A percentile compares a stretch with the other conserved stretches of the same genome.
Evolutionary conservation across 2,797 vertebrate genomes (phyloP).

Genomic region (Peromyscus attwateri): DNA sequence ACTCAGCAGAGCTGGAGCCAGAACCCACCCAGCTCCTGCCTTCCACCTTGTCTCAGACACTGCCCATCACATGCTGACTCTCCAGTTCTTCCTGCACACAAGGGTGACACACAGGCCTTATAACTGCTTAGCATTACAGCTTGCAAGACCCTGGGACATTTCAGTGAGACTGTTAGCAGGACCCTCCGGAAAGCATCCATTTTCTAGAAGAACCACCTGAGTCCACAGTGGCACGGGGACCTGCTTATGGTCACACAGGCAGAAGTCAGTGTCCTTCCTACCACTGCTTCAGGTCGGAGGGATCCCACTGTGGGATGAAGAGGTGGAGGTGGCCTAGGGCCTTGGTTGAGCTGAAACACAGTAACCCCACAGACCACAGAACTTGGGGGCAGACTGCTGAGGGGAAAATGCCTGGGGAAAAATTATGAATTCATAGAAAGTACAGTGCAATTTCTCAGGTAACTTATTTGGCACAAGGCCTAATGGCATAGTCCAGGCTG

Average conservation of each 20-base stretch:
- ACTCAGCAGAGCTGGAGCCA: background rate
- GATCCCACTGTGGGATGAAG: accelerated
- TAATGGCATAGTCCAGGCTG: too few relatives aligned
- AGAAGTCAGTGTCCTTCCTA: background rate
- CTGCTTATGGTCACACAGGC: background rate
- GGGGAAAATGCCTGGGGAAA: background rate
- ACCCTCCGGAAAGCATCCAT: background rate
- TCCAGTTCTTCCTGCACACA: background rate
- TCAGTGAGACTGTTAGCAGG: background rate
- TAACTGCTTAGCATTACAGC: too few relatives aligned
- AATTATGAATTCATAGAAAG: background rate
- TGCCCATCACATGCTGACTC: background rate
- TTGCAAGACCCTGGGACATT: background rate
- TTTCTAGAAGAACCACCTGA: background rate
- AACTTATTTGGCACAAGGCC: background rate
- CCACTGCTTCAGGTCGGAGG: background rate
- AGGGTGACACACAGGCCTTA: too few relatives aligned
- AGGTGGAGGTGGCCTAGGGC: too few relatives aligned
- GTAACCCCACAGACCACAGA: background rate
- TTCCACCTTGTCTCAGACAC: background rate
- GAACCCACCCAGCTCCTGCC: background rate
- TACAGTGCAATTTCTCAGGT: background rate
- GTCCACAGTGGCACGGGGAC: background rate
- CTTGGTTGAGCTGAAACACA: accelerated
- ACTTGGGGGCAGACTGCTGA: too few relatives aligned